Base-by-base conservation (phyloP, 2,888 invertebrate genomes). In the Barypeithes pellucidus region DNA sequence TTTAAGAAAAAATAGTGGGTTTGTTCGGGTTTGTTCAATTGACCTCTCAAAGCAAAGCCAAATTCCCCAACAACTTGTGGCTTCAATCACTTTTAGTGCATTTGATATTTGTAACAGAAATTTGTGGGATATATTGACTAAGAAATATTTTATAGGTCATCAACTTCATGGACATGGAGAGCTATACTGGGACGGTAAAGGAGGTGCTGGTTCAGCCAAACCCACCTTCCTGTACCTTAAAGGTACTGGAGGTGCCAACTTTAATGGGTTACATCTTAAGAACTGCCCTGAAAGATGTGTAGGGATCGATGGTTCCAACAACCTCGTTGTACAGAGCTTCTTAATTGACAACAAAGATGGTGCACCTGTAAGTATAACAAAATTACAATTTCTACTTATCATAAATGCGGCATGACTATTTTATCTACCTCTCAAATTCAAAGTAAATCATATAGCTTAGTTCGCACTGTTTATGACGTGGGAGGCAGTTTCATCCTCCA, bases 281-380 rank as follows among this genome's bases (percentile, higher is more conserved):
- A 77, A 77, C 36, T 77, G 77, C 36, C 77, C 77, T 7, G 63
- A 67, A 41, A 60, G 74, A 24, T 77, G 77, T 45, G 76, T 77
- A 3, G 72, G 73, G 12, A 75, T 77, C 9, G 70, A 75, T 16
- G 73, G 73, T 24, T 72, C 73, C 24, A 74, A 77, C 29, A 39
- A 72, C 22, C 71, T 63, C 11, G 41, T 52, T n/a, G 29, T 77
- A 12, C 52, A 45, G 18, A 63, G 69, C n/a, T 77, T 76, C 62
- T 75, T 65, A n/a, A 65, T 77, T 36, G 77, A 77, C 54, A 70
- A 67, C 41, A 65, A 72, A 7, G 75, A 59, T 8, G 77, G 77
- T 59, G 73, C 75, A 36, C 68, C 65, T 11, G 76, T 75, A 59
- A 69, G 22, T 60, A 60, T 33, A 9, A 29, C 7, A 29, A 29